Conservation (phyloP, 2,797 vertebrate species). For the Phataginus tricuspis region DNA sequence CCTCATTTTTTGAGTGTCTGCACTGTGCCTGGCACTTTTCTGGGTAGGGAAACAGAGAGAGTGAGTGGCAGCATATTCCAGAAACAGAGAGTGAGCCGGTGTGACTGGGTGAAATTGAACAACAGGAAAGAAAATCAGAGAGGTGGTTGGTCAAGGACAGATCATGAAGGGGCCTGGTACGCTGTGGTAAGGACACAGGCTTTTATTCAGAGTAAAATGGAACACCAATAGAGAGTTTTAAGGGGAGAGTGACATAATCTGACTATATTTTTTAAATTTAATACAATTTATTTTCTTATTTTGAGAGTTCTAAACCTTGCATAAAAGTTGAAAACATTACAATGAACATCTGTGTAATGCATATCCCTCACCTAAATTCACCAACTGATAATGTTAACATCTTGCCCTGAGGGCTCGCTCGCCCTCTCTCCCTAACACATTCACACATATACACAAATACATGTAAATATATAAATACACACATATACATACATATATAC, state of each 20-base stretch:
- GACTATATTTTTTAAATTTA: background rate
- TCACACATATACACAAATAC: background rate
- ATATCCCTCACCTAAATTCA: background rate
- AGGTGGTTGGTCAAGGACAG: background rate
- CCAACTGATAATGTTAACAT: background rate
- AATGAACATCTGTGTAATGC: background rate
- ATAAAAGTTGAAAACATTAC: background rate
- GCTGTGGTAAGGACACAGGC: background rate
- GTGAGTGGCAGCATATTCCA: background rate
- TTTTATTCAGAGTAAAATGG: background rate
- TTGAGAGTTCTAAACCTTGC: background rate
- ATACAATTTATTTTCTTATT: constrained; percentile 5
- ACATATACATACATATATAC: background rate
- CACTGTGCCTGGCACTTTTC: background rate
- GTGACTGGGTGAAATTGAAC: background rate
- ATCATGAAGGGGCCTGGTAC: background rate
- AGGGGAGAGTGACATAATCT: background rate
- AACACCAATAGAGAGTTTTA: background rate
- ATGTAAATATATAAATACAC: background rate
- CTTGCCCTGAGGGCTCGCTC: background rate
- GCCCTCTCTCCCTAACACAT: background rate
- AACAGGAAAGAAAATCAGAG: background rate
- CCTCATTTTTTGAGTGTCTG: background rate
- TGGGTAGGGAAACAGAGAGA: background rate
- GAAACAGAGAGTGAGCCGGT: background rate